A percentile compares a stretch with the other conserved stretches of the same genome.
These are phyloP conservation scores for Gobionotothen gibberifrons DNA, from an alignment of 2,797 vertebrate species.

Conservation along the genomic window DNA sequence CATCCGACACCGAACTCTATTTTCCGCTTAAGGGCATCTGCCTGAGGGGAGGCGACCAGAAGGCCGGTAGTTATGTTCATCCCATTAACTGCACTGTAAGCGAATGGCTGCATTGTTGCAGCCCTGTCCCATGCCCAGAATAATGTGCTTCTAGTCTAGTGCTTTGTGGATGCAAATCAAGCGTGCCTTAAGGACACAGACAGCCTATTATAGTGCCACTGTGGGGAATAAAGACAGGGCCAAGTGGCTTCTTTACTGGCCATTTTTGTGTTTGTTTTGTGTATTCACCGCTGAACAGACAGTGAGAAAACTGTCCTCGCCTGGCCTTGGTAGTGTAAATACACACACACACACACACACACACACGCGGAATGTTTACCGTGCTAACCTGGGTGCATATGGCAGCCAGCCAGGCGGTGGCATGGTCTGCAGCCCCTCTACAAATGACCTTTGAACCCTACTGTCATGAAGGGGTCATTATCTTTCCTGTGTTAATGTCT, in stretches of 20 bases:
- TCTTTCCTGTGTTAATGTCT: constrained; percentile 11
- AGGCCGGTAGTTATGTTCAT: constrained; percentile 62
- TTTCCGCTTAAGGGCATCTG: constrained; percentile 37
- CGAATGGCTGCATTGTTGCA: constrained; percentile 56
- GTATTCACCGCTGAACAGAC: constrained; percentile 24
- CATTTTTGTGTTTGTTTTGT: constrained; percentile 46
- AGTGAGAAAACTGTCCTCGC: neutral
- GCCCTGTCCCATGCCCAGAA: constrained; percentile 50
- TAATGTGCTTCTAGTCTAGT: constrained; percentile 53
- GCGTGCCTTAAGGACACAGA: constrained; percentile 71
- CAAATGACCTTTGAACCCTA: constrained; percentile 61
- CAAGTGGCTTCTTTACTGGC: constrained; percentile 51
- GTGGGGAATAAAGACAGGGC: constrained; percentile 53
- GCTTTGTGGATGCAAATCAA: constrained; percentile 73
- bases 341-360: neutral
- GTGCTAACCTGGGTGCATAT: constrained; percentile 30
- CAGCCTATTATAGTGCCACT: constrained; percentile 66
- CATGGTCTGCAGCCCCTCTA: constrained; percentile 24
- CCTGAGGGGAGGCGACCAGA: constrained; percentile 39
- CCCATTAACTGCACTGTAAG: constrained; percentile 68
- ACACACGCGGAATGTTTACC: constrained; percentile 35
- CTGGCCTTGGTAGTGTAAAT: constrained; percentile 39
- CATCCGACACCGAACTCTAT: constrained; percentile 37
- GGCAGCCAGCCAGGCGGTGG: constrained; percentile 47
- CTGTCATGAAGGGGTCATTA: constrained; percentile 37